A percentile compares a stretch with the other conserved stretches of the same genome.
phyloP scores from a whole-genome alignment of 2,113 vertebrate species.

The Tiliqua scincoides region DNA sequence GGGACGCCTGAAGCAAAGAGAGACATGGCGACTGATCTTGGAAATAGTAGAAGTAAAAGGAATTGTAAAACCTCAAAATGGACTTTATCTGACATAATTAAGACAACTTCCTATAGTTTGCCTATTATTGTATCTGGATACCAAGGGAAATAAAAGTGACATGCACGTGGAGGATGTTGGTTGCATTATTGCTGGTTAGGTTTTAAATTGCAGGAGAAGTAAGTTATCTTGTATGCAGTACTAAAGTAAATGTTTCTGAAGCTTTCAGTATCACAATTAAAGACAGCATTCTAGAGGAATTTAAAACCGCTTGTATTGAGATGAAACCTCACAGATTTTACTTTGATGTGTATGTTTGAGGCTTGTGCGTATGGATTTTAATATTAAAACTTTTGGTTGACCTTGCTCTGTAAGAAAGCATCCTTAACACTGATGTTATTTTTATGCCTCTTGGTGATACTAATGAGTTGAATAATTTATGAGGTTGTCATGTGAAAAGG shows the following conservation, averaged over 20 bases:
- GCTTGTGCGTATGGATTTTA: constrained; percentile 64
- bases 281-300: constrained; percentile 43
- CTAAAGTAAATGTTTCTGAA: constrained; percentile 38
- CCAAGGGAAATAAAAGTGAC: constrained; percentile 6
- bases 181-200: neutral
- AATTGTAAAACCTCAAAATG: neutral
- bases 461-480: constrained; percentile 95
- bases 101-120: neutral
- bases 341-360: constrained; percentile 63
- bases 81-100: neutral
- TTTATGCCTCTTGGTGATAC: constrained; percentile 81
- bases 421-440: constrained; percentile 81
- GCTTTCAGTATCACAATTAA: constrained; percentile 42
- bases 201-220: constrained; percentile 6
- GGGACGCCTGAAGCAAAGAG: neutral
- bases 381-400: constrained; percentile 75
- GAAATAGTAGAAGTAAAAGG: constrained; percentile 8
- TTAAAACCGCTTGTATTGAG: constrained; percentile 40
- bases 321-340: constrained; percentile 38
- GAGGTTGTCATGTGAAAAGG: constrained; percentile 89
- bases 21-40: neutral
- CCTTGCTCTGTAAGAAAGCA: constrained; percentile 78
- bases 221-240: constrained; percentile 29
- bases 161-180: neutral
- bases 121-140: constrained; percentile 5